A percentile compares a stretch with the other conserved stretches of the same genome.
Evolutionary conservation across 2,797 vertebrate species (phyloP).

Genomic region (Amphiprion clarkii): DNA sequence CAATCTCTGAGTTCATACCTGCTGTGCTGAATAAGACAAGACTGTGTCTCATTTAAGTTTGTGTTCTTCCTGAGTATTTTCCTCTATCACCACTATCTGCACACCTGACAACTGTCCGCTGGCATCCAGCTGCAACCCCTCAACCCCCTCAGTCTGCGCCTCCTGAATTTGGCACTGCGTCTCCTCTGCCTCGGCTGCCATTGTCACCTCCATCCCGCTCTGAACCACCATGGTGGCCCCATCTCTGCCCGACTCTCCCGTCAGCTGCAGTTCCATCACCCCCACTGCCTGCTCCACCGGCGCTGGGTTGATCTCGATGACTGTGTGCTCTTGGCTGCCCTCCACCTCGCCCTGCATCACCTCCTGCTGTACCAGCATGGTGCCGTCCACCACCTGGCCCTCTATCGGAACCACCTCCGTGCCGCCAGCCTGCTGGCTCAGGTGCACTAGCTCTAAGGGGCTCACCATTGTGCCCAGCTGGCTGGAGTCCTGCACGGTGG

Average conservation of each 20-base stretch:
- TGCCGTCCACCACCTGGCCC: slow-evolving; percentile 86
- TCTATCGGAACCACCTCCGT: slow-evolving; percentile 82
- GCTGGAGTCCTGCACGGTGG: slow-evolving; percentile 89
- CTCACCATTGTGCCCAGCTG: slow-evolving; percentile 89
- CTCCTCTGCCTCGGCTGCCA: slow-evolving; percentile 67
- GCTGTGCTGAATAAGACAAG: slow-evolving; percentile 38
- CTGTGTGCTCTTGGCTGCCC: slow-evolving; percentile 83
- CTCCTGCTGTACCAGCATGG: slow-evolving; percentile 82
- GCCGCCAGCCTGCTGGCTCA: slow-evolving; percentile 84
- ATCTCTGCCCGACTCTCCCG: slow-evolving; percentile 72
- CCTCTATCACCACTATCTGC: slow-evolving; percentile 93
- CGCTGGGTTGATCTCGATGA: slow-evolving; percentile 94
- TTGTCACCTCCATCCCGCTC: slow-evolving; percentile 82
- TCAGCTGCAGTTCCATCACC: slow-evolving; percentile 83
- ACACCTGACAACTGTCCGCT: slow-evolving; percentile 92
- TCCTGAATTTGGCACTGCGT: slow-evolving; percentile 75
- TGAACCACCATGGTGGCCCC: slow-evolving; percentile 86
- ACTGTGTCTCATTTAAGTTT: slow-evolving; percentile 71
- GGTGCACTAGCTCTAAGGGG: slow-evolving; percentile 93
- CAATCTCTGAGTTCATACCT: slow-evolving; percentile 43
- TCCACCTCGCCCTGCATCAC: slow-evolving; percentile 82
- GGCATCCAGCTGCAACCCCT: slow-evolving; percentile 89
- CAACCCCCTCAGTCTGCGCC: slow-evolving; percentile 83
- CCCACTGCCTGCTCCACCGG: slow-evolving; percentile 82
- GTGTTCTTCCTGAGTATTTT: slow-evolving; percentile 80